Evolutionary conservation across 2,888 invertebrate genomes (phyloP), one percentile per base, ranked within the genome.

Genomic region (Parascotia fuliginaria): DNA sequence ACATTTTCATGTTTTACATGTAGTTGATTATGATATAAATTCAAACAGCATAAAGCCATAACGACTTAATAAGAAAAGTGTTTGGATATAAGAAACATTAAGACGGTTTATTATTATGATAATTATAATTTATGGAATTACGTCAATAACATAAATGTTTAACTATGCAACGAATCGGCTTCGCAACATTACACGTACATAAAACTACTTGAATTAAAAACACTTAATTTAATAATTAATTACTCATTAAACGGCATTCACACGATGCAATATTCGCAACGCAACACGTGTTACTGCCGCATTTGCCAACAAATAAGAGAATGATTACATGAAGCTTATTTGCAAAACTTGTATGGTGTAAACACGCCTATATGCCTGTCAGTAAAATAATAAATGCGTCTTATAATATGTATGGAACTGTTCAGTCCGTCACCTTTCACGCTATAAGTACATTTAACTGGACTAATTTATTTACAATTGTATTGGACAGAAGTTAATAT

Each of bases 401-500:
- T 40, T 34, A 44, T 36, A 34, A 45, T 43, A 43, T 33, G 49
- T 24, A 24, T 43, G 39, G 13, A 47, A 32, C 22, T 42, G 31
- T 37, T 31, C 39, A 15, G 39, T 39, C 43, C 38, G 39, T 43
- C 14, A 47, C 33, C 36, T 11, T 44, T 39, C 37, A 57, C 38
- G 44, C 40, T 32, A 38, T 14, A 39, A 48, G 37, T 39, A 55
- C 53, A 24, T 60, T 45, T 52, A 62, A 42, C 14, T 70, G 61
- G 65, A 68, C 65, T 63, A 57, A 47, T 57, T 63, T 59, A 63
- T 67, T 65, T 71, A 75, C 70, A 72, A 57, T 42, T 48, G 69
- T 62, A 75, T 77, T 82, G 81, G 84, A 85, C 83, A 83, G 80
- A 82, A 66, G 73, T 75, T 70, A 77, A 68, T 65, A 80, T 77